phyloP scores from a whole-genome alignment of 2,113 vertebrate genomes.

The Atherinomorus stipes region DNA sequence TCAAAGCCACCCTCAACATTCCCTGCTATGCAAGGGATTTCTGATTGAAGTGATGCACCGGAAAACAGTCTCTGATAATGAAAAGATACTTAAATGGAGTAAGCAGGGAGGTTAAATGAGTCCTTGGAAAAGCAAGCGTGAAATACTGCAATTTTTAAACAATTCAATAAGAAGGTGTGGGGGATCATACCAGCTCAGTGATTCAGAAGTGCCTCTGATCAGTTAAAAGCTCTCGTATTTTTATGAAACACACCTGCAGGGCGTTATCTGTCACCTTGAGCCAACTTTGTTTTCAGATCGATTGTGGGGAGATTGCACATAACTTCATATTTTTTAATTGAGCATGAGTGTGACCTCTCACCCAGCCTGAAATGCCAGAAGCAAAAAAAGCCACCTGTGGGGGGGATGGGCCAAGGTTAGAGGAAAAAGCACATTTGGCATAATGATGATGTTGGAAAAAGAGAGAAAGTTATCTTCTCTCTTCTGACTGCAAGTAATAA shows the following conservation, averaged over 20 bases:
- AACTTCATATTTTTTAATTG: slow-evolving; percentile 81
- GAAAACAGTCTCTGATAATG: slow-evolving; percentile 8
- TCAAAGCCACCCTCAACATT: slow-evolving; percentile 35
- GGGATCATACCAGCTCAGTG: slow-evolving; percentile 20
- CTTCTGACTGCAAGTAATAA: slow-evolving; percentile 31
- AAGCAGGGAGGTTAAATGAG: slow-evolving; percentile 1
- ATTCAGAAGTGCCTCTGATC: slow-evolving; percentile 32
- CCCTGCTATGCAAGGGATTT: not conserved
- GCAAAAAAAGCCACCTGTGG: slow-evolving; percentile 45
- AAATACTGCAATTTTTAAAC: slow-evolving; percentile 7
- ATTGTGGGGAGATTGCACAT: slow-evolving; percentile 66
- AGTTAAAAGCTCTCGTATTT: slow-evolving; percentile 22
- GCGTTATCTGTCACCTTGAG: slow-evolving; percentile 74
- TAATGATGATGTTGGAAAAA: slow-evolving; percentile 24
- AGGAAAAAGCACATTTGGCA: slow-evolving; percentile 64
- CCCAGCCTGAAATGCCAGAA: slow-evolving; percentile 63
- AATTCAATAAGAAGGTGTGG: slow-evolving; percentile 2
- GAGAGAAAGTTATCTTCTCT: slow-evolving; percentile 8
- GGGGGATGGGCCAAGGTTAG: slow-evolving; percentile 76
- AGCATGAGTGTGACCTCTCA: slow-evolving; percentile 68
- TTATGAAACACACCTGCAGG: slow-evolving; percentile 58
- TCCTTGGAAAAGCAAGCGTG: too few relatives aligned
- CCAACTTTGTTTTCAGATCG: slow-evolving; percentile 82
- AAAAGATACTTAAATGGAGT: not conserved
- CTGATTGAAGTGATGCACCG: not conserved